phyloP scores from a whole-genome alignment of 2,888 invertebrate species.

The Tyria jacobaeae region DNA sequence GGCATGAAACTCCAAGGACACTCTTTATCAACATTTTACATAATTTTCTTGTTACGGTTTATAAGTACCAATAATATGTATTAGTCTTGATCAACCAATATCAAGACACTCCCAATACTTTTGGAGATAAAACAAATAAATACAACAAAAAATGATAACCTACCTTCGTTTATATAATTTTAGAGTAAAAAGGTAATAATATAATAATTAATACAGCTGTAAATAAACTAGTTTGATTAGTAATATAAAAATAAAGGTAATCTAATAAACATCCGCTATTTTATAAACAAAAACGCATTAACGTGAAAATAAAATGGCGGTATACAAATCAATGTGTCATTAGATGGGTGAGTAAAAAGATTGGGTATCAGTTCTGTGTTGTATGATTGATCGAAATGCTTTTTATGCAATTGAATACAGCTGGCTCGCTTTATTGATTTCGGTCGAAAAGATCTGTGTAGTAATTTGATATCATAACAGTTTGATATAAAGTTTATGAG shows the following conservation, averaged over 20 bases:
- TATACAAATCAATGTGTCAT: conserved; percentile 34
- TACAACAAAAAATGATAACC: neutral
- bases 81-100: too few relatives aligned
- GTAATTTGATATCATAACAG: neutral
- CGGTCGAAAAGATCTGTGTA: neutral
- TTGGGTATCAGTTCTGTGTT: conserved; percentile 12
- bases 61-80: too few relatives aligned
- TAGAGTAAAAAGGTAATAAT: neutral
- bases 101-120: too few relatives aligned
- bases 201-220: neutral
- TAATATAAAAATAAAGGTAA: neutral
- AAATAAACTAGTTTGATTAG: neutral
- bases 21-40: too few relatives aligned
- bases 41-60: too few relatives aligned
- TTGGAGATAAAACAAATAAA: neutral
- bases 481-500: neutral
- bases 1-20: too few relatives aligned
- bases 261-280: neutral
- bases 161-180: neutral
- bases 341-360: conserved; percentile 24
- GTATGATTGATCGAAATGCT: conserved; percentile 29
- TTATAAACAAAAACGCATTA: conserved; percentile 29
- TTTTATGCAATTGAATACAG: neutral
- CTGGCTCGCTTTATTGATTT: neutral
- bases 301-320: conserved; percentile 16